Percentiles rank a stretch among this genome's conserved stretches.
These are phyloP conservation scores for Melinopterus prodromus DNA, from an alignment of 2,888 invertebrate genomes.

Conservation along the genomic window DNA sequence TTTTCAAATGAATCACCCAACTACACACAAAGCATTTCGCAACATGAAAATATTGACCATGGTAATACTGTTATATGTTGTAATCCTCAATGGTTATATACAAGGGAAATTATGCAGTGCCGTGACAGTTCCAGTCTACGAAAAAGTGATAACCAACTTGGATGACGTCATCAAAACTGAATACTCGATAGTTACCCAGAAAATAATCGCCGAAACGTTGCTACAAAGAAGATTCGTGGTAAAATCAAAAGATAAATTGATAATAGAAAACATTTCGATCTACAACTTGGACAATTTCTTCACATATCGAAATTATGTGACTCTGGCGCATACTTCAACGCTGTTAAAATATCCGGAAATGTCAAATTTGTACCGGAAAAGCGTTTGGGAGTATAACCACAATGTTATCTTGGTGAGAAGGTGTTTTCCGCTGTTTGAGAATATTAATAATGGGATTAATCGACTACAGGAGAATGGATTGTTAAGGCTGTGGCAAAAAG, in stretches of 20 bases:
- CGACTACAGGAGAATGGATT: not conserved
- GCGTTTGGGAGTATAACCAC: not conserved
- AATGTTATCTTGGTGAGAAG: not conserved
- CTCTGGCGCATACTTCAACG: not conserved
- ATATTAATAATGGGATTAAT: not conserved
- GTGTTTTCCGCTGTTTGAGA: not conserved
- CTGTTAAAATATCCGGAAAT: not conserved
- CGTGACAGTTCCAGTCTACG: not conserved
- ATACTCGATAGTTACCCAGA: not conserved
- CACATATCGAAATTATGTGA: not conserved
- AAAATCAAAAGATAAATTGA: not conserved
- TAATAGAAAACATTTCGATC: not conserved
- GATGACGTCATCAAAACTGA: not conserved
- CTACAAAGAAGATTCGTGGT: not conserved
- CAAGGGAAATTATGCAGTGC: not conserved
- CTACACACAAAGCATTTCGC: not conserved
- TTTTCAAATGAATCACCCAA: not conserved
- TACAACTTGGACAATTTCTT: not conserved
- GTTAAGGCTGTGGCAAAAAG: not conserved
- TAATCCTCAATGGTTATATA: not conserved
- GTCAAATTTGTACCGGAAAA: not conserved
- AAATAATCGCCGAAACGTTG: not conserved
- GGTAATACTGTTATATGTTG: not conserved
- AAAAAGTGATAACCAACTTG: not conserved
- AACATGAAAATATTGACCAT: not conserved